Base-by-base conservation (phyloP, 2,888 invertebrate genomes). In the Odiellus spinosus region DNA sequence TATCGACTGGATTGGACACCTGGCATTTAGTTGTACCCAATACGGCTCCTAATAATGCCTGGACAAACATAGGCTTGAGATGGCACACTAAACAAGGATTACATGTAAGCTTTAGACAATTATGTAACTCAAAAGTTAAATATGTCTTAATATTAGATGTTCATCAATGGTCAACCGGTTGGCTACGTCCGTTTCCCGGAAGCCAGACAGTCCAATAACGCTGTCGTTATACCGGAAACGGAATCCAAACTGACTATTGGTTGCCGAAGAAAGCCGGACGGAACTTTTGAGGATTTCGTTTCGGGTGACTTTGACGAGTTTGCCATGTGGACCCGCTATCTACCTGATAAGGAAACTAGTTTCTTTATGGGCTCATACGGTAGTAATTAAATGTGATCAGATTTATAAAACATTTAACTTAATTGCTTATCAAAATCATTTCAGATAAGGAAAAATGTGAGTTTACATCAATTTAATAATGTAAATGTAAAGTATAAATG, bases 21-120 rank as follows among this genome's bases (percentile, higher is more conserved):
- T 59, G 59, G 59, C 12, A 52, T 5, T 33, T 48, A 12, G 32
- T 40, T 20, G 52, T 51, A 6, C 42, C 48, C 6, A 56, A 56
- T 2, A 48, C 45, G 8, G 26, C 57, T 15, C 35, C 33, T 2
- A 55, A 55, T 33, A 45, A 55, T 21, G 54, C 54, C 15, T 59
- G 59, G 59, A 55, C 46, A 15, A 59, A 58, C 44, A 47, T 59
- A 8, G 59, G 53, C 17, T 42, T 55, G n/a, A 40, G 52, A 3
- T 55, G 50, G 53, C 47, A 46, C 18, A 41, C 39, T 12, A 15
- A 36, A 12, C 44, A 49, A 26, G 52, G 52, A 11, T 36, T 52
- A n/a, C 46, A 50, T 18, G 52, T 52, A 42, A 39, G 44, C 40
- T 17, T 21, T 17, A 6, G 5, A 8, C 8, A 26, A 26, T 26